Evolutionary conservation across 2,888 invertebrate species (phyloP).

Genomic region (Dynastes maya): DNA sequence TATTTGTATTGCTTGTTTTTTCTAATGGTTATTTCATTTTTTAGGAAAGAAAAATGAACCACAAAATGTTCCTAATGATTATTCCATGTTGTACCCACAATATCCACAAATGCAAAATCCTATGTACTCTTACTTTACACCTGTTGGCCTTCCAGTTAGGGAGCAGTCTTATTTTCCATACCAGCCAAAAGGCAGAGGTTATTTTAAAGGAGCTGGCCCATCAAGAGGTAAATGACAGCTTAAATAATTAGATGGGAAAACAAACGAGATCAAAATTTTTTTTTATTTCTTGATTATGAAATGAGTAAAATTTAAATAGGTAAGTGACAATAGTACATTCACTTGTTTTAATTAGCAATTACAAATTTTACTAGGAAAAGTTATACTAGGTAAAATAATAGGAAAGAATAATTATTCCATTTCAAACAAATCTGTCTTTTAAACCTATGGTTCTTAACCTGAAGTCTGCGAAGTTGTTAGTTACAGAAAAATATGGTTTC

Average conservation of each 20-base stretch:
- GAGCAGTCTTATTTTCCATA: slow-evolving; percentile 60
- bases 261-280: too few relatives aligned
- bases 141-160: slow-evolving; percentile 51
- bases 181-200: slow-evolving; percentile 60
- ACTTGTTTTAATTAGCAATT: too few relatives aligned
- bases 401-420: too few relatives aligned
- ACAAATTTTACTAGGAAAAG: too few relatives aligned
- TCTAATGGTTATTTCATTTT: neutral
- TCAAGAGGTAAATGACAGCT: slow-evolving; percentile 60
- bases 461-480: too few relatives aligned
- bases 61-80: slow-evolving; percentile 9
- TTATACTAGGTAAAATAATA: too few relatives aligned
- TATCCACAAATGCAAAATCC: slow-evolving; percentile 37
- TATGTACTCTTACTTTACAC: slow-evolving; percentile 46
- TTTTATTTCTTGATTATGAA: too few relatives aligned
- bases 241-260: neutral
- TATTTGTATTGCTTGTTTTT: neutral
- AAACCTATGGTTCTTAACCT: too few relatives aligned
- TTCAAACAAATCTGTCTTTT: too few relatives aligned
- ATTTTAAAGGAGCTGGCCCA: slow-evolving; percentile 62
- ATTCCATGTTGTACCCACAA: slow-evolving; percentile 22
- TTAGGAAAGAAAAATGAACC: neutral
- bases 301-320: too few relatives aligned
- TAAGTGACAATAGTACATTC: too few relatives aligned
- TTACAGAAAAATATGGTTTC: too few relatives aligned